Percentiles rank a stretch among this genome's conserved stretches.
phyloP scores from a whole-genome alignment of 2,888 invertebrate genomes.

The Eupithecia subfuscata region DNA sequence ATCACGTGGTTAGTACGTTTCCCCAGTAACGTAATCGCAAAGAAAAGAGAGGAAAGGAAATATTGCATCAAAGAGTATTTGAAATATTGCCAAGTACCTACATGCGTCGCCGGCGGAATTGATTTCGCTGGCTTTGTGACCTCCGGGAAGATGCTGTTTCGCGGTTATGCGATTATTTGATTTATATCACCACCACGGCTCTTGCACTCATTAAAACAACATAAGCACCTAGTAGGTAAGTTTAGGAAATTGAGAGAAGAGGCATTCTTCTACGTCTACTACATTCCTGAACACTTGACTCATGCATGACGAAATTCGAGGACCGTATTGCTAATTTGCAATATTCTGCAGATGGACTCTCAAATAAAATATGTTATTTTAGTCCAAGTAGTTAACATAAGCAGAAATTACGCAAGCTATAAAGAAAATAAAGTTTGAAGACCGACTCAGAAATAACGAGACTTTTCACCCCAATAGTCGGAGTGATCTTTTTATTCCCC shows the following conservation, averaged over 20 bases:
- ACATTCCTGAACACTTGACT: not conserved
- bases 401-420: not conserved
- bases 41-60: conserved; percentile 62
- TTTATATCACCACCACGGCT: not conserved
- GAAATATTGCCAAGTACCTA: conserved; percentile 81
- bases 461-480: conserved; percentile 1
- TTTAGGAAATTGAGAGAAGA: not conserved
- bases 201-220: not conserved
- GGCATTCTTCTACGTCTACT: not conserved
- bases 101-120: conserved; percentile 70
- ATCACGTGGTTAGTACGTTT: conserved; percentile 50
- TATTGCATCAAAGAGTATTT: conserved; percentile 77
- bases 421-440: conserved; percentile 14
- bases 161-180: conserved; percentile 49
- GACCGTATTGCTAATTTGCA: not conserved
- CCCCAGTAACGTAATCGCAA: conserved; percentile 57
- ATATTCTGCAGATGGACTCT: not conserved
- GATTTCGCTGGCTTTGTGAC: conserved; percentile 70
- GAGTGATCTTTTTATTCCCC: conserved; percentile 4
- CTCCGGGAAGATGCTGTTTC: conserved; percentile 47
- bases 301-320: not conserved
- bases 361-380: conserved; percentile 7
- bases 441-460: conserved; percentile 4
- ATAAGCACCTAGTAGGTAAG: not conserved
- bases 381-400: not conserved